Evolutionary conservation across 2,797 vertebrate genomes (phyloP), one percentile per base, ranked within the genome.

Genomic region (Tapera naevia): DNA sequence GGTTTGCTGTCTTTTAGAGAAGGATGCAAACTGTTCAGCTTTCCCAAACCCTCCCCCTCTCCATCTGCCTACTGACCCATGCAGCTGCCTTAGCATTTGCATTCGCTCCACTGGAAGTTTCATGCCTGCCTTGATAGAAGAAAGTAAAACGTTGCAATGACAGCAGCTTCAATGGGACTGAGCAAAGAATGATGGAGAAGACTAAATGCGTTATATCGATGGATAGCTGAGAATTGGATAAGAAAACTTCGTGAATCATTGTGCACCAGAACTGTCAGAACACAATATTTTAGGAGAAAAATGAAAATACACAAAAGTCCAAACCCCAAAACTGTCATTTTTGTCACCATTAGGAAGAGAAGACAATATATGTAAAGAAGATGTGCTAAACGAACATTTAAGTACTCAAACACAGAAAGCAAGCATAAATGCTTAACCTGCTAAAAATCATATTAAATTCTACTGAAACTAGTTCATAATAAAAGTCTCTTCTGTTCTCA

Each of bases 61-160:
- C 97, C 97, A 97, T 98, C 97, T 98, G 97, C 93, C 95, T 97
- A 94, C 92, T 98, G 98, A 98, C 97, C 98, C 96, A 97, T 97
- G 94, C 95, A 97, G 92, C 95, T 97, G 93, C 96, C 97, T 97
- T 97, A 96, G 96, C 79, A 82, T 95, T 91, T 83, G 5, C 95
- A 60, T 89, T 91, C 74, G 48, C 94, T 96, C 97, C 95, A 80
- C 94, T 96, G 96, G 94, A 97, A 96, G 94, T 95, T 97, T 97
- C 94, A 88, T 97, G 97, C 92, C 96, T 98, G 97, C 95, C 89
- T 96, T 96, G 93, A 97, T 84, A 94, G 95, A 95, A 97, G 94
- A 97, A 98, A 97, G 94, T 82, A 97, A 97, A 95, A 94, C 88
- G 89, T 67, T 92, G 95, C 89, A 96, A 88, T 97, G 97, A 98